Evolutionary conservation across 2,888 invertebrate genomes (phyloP).

Genomic region (Mythimna ferrago): DNA sequence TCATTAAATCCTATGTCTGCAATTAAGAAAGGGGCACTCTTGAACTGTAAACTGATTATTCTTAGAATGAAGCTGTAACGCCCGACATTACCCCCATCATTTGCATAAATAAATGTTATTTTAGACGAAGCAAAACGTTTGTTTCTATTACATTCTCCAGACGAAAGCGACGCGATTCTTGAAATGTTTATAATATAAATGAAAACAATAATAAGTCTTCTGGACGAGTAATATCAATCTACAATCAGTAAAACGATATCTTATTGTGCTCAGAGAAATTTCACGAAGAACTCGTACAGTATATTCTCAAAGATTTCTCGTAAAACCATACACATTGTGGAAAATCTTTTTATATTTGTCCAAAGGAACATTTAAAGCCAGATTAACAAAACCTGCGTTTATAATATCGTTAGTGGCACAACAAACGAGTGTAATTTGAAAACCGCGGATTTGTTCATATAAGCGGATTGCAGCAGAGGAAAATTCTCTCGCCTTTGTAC

Average conservation of each 20-base stretch:
- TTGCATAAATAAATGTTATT: constrained; percentile 84
- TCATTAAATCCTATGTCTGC: constrained; percentile 83
- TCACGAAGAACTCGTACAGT: constrained; percentile 2
- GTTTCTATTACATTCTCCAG: constrained; percentile 71
- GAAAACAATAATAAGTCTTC: constrained; percentile 35
- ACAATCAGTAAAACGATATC: constrained; percentile 24
- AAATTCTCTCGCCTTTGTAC: constrained; percentile 69
- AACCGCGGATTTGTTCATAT: constrained; percentile 73
- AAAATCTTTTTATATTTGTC: constrained; percentile 45
- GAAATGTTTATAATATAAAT: constrained; percentile 50
- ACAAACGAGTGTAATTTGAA: constrained; percentile 75
- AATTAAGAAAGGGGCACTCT: constrained; percentile 77
- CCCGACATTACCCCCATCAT: constrained; percentile 77
- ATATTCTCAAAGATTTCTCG: constrained; percentile 4
- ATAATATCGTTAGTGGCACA: constrained; percentile 76
- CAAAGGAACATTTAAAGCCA: constrained; percentile 59
- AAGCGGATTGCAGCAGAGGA: constrained; percentile 72
- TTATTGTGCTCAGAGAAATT: constrained; percentile 13
- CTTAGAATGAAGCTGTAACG: constrained; percentile 84
- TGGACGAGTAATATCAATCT: constrained; percentile 26
- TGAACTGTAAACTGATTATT: constrained; percentile 81
- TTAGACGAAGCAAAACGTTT: constrained; percentile 73
- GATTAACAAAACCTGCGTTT: constrained; percentile 70
- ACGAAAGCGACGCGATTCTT: constrained; percentile 56
- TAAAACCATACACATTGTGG: constrained; percentile 4